Conservation (phyloP, 2,113 vertebrate species). For the Stigmatopora argus region DNA sequence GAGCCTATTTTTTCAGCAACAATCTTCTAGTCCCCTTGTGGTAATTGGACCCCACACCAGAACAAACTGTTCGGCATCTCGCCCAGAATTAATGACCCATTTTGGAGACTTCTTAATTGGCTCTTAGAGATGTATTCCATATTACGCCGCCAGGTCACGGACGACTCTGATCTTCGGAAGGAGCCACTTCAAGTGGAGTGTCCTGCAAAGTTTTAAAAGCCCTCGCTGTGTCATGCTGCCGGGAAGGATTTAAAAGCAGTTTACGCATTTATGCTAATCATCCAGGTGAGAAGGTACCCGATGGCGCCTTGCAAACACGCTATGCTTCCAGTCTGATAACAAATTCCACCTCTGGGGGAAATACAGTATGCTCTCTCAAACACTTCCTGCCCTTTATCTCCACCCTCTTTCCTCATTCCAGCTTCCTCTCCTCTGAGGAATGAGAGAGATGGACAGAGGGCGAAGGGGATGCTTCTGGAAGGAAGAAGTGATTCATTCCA, state of each 20-base stretch:
- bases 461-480: slow-evolving; percentile 24
- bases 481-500: slow-evolving; percentile 52
- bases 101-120: slow-evolving; percentile 30
- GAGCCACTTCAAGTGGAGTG: slow-evolving; percentile 12
- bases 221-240: not conserved
- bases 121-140: not conserved
- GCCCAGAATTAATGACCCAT: slow-evolving; percentile 21
- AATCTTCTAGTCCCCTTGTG: not conserved
- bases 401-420: not conserved
- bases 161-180: slow-evolving; percentile 18
- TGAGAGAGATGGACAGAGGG: slow-evolving; percentile 23
- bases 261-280: not conserved
- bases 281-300: not conserved
- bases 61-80: slow-evolving; percentile 11
- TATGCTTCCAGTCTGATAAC: slow-evolving; percentile 20
- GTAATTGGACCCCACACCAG: slow-evolving; percentile 30
- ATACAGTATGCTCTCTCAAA: slow-evolving; percentile 7
- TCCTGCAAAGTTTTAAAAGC: slow-evolving; percentile 16
- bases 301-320: slow-evolving; percentile 16
- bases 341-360: slow-evolving; percentile 36
- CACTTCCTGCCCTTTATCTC: slow-evolving; percentile 1
- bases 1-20: not conserved
- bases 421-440: slow-evolving; percentile 35
- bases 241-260: slow-evolving; percentile 8
- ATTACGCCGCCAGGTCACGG: slow-evolving; percentile 5